Base-by-base conservation (phyloP, 2,888 invertebrate species). In the Xestia xanthographa region DNA sequence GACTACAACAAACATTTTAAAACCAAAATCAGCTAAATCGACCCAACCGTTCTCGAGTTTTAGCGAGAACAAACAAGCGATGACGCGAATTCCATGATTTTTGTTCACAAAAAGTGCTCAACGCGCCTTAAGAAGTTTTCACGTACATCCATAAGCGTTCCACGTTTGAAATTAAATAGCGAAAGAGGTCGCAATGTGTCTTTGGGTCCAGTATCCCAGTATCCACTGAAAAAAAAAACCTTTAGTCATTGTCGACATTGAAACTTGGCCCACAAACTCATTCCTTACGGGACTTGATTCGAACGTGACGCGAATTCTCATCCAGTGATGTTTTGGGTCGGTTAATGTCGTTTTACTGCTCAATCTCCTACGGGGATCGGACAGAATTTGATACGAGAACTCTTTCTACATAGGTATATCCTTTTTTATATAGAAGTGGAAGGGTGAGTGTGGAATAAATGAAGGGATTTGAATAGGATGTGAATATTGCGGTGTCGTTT, bases 111-210 rank as follows among this genome's bases (percentile, higher is more conserved):
- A 3, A 34, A 34, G 34, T 34, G 34, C 34, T 34, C 2, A 34
- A 34, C 34, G 34, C 34, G 34, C 34, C 34, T 34, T 2, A 34
- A 2, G 34, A 34, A 34, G 34, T 34, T 34, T 34, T 34, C 5
- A 92, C 92, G 92, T 87, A 87, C 90, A 75, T 86, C 83, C 88
- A 87, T 91, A 93, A 93, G 90, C 89, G 91, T 88, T 89, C 90
- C 94, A 94, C 93, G 93, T 95, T 91, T 92, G 90, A 94, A 94
- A 94, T 95, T 93, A 94, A 95, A 93, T 91, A 93, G 91, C 90
- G 79, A 89, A 92, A 91, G 90, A 90, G 91, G 89, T 90, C 90
- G 88, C 87, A 82, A 84, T 88, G 85, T 87, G 90, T 89, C 90
- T 91, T 90, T 92, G 89, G 92, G 84, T 91, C 91, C 91, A 88